Evolutionary conservation across 2,113 vertebrate genomes (phyloP), one percentile per base, ranked within the genome.

Genomic region (Ursus arctos): DNA sequence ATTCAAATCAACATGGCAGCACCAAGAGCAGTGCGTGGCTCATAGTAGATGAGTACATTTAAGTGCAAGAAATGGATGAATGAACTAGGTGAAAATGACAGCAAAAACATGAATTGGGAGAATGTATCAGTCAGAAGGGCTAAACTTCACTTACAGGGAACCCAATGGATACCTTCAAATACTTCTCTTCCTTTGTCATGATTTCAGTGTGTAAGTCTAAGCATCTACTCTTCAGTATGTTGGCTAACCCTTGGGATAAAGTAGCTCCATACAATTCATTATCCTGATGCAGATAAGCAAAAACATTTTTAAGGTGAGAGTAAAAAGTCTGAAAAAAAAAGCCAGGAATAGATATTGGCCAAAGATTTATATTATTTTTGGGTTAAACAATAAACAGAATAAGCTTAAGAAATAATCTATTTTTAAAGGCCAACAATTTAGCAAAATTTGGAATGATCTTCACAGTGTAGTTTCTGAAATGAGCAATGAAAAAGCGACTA

Each of bases 261-360:
- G 33, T 69, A 47, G 76, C 49, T 82, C 14, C 67, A 69, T 59
- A 76, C 9, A 80, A 28, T 86, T 59, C 24, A 91, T 40, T n/a
- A 69, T 96, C 28, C 24, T 94, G 55, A 63, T 51, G 4, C 12
- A 80, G 1, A 28, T 24, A 65, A 59, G 22, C 18, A 84, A 67
- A 74, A 40, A 14, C 85, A 87, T 43, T 8, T 51, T 82, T 86
- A 67, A 85, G 36, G 7, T 87, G 6, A 69, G 11, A 71, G 1
- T 47, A 61, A 95, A 71, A 69, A 84, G 47, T 94, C 51, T 92
- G 71, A 15, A 80, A 72, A 92, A 43, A 43, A 95, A 90, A 84
- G 1, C 18, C 33, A 94, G 61, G 74, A 88, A 53, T 63, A 61
- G 13, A 28, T 63, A 82, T 49, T 67, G 18, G 22, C 36, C n/a